Evolutionary conservation across 2,888 invertebrate genomes (phyloP).

Genomic region (Tenthredo amoena): DNA sequence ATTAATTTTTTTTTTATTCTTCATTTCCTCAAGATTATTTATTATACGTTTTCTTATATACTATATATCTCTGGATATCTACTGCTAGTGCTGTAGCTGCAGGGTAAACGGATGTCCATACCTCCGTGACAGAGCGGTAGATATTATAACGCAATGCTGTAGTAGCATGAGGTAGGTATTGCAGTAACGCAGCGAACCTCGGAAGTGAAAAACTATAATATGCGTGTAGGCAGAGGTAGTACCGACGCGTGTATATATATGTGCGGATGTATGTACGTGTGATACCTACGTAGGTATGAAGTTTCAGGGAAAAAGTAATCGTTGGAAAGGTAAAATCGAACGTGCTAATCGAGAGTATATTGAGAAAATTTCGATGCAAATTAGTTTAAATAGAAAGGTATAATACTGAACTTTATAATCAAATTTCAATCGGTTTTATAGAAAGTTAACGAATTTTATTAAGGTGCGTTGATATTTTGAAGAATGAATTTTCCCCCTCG

Average conservation of each 20-base stretch:
- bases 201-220: constrained; percentile 15
- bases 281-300: no score
- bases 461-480: no score
- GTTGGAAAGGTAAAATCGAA: neutral
- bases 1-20: no score
- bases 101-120: constrained; percentile 16
- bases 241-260: neutral
- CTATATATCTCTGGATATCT: neutral
- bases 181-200: constrained; percentile 1
- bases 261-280: neutral
- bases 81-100: neutral
- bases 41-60: neutral
- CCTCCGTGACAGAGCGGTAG: constrained; percentile 5
- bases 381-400: neutral
- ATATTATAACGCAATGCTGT: neutral
- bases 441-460: no score
- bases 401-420: no score
- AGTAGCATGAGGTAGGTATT: neutral
- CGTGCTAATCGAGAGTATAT: neutral
- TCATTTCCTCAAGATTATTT: neutral
- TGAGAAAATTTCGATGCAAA: constrained; percentile 8
- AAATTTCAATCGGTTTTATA: no score
- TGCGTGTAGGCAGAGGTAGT: neutral
- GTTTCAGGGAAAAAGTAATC: neutral
- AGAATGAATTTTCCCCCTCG: no score